Evolutionary conservation across 2,888 invertebrate genomes (phyloP).

Genomic region (Norana najaformis): DNA sequence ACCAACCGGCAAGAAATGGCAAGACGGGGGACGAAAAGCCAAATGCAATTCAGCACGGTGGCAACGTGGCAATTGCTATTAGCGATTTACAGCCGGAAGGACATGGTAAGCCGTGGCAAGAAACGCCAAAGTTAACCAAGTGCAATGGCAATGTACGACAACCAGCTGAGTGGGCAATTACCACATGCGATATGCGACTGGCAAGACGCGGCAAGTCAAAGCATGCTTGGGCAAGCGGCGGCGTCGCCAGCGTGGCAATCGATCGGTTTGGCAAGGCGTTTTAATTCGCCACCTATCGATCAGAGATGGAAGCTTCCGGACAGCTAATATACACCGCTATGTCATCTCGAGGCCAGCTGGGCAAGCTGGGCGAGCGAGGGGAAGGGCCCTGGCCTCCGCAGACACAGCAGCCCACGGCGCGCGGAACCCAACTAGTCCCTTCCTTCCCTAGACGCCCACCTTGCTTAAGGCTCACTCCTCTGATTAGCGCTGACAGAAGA

Average conservation of each 20-base stretch:
- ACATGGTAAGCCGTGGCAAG: not conserved
- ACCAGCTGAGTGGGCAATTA: not conserved
- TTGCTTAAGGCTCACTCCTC: not conserved
- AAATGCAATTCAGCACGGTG: not conserved
- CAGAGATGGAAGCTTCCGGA: constrained; percentile 4
- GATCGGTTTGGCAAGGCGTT: not conserved
- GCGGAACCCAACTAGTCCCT: not conserved
- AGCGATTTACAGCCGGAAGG: not conserved
- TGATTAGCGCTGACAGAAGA: not conserved
- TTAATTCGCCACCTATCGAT: constrained; percentile 16
- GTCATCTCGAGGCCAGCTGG: not conserved
- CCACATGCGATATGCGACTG: not conserved
- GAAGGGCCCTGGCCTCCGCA: not conserved
- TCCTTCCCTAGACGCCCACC: not conserved
- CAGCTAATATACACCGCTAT: not conserved
- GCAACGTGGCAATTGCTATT: not conserved
- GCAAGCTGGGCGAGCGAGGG: not conserved
- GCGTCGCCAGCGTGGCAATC: not conserved
- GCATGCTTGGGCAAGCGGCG: not conserved
- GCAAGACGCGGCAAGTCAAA: not conserved
- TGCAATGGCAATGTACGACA: not conserved
- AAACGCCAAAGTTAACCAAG: not conserved
- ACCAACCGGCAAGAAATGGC: not conserved
- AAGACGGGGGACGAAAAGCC: too few relatives aligned
- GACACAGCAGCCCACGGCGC: not conserved